Conservation (phyloP, 1,140 invertebrate genomes). For the Trachymyrmex cornetzi region DNA sequence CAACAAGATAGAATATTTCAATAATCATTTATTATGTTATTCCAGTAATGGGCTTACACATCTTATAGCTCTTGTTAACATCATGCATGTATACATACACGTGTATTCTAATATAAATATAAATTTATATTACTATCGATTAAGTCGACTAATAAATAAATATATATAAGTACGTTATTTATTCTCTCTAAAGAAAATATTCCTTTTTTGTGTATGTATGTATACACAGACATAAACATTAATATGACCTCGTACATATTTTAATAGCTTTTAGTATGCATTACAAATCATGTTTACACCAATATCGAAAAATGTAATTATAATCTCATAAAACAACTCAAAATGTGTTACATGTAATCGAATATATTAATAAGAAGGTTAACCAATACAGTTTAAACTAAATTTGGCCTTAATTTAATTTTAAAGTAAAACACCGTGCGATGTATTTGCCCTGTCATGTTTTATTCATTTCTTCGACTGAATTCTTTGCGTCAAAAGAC, state of each 20-base stretch:
- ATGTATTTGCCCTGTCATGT: background rate
- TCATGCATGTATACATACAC: background rate
- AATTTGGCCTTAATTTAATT: background rate
- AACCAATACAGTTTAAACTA: background rate
- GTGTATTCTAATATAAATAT: background rate
- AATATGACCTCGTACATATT: conserved; percentile 10
- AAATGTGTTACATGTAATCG: background rate
- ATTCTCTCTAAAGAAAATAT: background rate
- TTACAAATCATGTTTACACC: conserved; percentile 22
- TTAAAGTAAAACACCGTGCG: background rate
- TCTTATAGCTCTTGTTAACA: conserved; percentile 16
- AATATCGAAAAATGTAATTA: conserved; percentile 44
- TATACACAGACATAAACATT: background rate
- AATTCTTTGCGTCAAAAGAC: background rate
- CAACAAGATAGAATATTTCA: background rate
- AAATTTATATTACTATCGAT: conserved; percentile 1
- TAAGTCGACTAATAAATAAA: conserved; percentile 20
- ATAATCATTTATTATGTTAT: conserved; percentile 31
- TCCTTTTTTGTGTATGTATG: background rate
- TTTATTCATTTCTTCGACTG: background rate
- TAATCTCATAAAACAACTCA: conserved; percentile 36
- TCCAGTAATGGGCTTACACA: background rate
- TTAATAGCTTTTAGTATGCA: conserved; percentile 22
- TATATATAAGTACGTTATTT: conserved; percentile 11
- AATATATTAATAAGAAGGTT: conserved; percentile 17